Percentiles rank a stretch among this genome's conserved stretches.
Evolutionary conservation across 2,888 invertebrate genomes (phyloP).

Genomic region (Drosophila longiperda): DNA sequence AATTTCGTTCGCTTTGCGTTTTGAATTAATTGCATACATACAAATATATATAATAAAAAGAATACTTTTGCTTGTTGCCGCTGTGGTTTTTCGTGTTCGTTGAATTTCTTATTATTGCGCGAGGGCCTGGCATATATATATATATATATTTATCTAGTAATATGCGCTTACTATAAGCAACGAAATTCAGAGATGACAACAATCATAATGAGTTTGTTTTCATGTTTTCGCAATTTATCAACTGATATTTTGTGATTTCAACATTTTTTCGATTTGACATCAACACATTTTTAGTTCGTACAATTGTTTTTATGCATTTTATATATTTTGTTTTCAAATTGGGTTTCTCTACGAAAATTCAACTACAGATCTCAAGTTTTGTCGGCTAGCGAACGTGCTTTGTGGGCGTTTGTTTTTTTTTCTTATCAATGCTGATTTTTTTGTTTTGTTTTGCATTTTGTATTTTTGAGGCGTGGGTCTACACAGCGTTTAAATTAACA

Average conservation of each 20-base stretch:
- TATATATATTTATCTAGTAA: conserved; percentile 34
- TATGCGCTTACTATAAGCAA: conserved; percentile 42
- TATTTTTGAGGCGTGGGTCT: conserved; percentile 55
- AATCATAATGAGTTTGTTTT: conserved; percentile 48
- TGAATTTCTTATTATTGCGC: conserved; percentile 38
- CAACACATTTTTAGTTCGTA: conserved; percentile 43
- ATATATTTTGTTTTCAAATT: conserved; percentile 23
- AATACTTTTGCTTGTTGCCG: conserved; percentile 47
- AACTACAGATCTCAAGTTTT: conserved; percentile 54
- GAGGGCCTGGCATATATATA: conserved; percentile 38
- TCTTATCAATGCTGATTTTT: conserved; percentile 22
- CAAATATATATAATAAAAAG: conserved; percentile 28
- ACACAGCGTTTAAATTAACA: conserved; percentile 66
- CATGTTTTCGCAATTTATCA: conserved; percentile 35
- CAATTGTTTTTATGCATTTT: conserved; percentile 23
- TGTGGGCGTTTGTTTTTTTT: conserved; percentile 37
- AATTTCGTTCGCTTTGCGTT: conserved; percentile 44
- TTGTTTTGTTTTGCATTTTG: conserved; percentile 13
- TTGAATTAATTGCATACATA: conserved; percentile 19
- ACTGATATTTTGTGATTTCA: conserved; percentile 23
- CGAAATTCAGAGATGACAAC: conserved; percentile 32
- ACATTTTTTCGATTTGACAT: conserved; percentile 35
- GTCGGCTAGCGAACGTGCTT: conserved; percentile 58
- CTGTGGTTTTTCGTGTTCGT: conserved; percentile 15
- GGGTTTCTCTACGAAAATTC: conserved; percentile 47